Conservation (phyloP, 2,113 vertebrate species). For the Pachyramphus minor region DNA sequence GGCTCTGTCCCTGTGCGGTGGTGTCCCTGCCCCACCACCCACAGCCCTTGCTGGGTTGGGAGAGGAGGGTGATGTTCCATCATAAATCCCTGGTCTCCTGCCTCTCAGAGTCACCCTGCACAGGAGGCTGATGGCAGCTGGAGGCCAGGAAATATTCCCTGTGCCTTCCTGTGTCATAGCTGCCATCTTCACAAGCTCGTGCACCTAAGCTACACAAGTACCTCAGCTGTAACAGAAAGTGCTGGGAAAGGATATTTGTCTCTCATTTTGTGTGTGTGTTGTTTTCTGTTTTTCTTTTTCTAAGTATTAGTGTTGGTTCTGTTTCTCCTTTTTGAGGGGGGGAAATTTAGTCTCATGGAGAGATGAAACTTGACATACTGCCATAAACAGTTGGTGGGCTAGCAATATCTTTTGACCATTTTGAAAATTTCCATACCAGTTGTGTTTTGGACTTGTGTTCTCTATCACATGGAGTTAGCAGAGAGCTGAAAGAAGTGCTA, state of each 20-base stretch:
- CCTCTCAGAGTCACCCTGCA: background rate
- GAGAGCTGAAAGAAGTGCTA: background rate
- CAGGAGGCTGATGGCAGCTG: background rate
- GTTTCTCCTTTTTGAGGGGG: background rate
- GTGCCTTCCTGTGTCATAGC: background rate
- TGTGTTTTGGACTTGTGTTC: background rate
- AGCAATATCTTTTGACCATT: background rate
- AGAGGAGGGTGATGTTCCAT: background rate
- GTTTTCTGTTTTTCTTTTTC: background rate
- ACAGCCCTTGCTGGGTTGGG: background rate
- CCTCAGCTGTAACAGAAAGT: background rate
- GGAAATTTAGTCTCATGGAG: background rate
- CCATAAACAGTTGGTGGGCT: background rate
- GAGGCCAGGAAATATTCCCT: background rate
- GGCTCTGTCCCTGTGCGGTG: rapidly evolving
- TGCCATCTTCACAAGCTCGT: background rate
- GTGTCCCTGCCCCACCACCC: background rate
- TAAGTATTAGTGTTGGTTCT: background rate
- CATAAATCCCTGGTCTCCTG: background rate
- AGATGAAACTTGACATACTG: background rate
- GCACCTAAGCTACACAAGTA: background rate
- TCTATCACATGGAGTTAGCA: background rate
- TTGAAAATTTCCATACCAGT: background rate
- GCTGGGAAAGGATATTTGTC: background rate
- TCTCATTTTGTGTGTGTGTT: background rate